These are phyloP conservation scores for Lissocephala sabroskyi DNA, from an alignment of 2,888 invertebrate genomes.

Conservation along the genomic window DNA sequence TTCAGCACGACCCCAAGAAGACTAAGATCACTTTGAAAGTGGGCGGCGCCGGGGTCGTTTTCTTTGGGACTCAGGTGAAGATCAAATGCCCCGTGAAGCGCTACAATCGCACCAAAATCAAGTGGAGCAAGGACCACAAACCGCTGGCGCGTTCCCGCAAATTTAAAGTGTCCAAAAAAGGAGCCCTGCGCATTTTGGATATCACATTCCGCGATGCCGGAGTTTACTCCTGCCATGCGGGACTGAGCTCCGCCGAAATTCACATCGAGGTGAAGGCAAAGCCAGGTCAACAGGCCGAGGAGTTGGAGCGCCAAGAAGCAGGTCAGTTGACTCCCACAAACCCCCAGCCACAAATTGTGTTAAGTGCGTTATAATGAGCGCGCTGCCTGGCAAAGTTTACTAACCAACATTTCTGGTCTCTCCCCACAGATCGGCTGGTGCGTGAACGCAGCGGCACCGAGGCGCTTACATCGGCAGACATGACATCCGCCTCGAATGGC, in stretches of 20 bases:
- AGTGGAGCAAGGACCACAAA: constrained; percentile 91
- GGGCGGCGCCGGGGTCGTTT: constrained; percentile 91
- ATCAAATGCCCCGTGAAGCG: constrained; percentile 93
- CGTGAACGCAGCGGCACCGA: constrained; percentile 70
- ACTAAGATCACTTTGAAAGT: constrained; percentile 89
- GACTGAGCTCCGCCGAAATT: constrained; percentile 85
- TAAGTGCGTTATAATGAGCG: constrained; percentile 3
- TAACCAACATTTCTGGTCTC: background rate
- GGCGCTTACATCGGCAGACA: constrained; percentile 71
- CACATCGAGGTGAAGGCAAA: constrained; percentile 85
- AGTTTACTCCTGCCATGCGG: constrained; percentile 89
- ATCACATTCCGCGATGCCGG: constrained; percentile 88
- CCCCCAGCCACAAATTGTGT: background rate
- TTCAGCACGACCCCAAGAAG: constrained; percentile 87
- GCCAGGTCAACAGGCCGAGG: constrained; percentile 86
- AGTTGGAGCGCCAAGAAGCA: constrained; percentile 77
- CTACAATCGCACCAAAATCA: constrained; percentile 85
- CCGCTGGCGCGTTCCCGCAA: constrained; percentile 84
- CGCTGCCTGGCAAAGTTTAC: background rate
- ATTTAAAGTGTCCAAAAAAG: constrained; percentile 91
- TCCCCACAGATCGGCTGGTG: constrained; percentile 65
- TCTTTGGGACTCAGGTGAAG: constrained; percentile 92
- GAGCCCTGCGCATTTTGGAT: constrained; percentile 88
- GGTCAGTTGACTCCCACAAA: constrained; percentile 42
- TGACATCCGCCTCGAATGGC: constrained; percentile 62